Percentiles rank a stretch among this genome's conserved stretches.
Evolutionary conservation across 2,888 invertebrate species (phyloP).

Genomic region (Abrostola tripartita): DNA sequence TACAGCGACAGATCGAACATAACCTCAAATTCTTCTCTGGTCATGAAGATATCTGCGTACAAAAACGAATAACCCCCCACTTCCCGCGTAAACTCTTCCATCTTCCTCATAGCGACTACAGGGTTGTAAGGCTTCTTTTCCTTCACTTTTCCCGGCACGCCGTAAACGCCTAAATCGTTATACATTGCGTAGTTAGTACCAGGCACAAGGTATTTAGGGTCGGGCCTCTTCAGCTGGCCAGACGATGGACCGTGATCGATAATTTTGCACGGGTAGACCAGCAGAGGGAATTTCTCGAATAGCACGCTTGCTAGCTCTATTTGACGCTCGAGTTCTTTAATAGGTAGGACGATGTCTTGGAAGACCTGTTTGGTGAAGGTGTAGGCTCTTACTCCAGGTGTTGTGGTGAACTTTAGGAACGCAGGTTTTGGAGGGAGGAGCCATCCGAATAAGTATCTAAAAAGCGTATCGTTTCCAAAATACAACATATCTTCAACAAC

Average conservation of each 20-base stretch:
- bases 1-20: slow-evolving; percentile 91
- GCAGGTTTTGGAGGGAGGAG: slow-evolving; percentile 91
- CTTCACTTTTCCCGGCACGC: slow-evolving; percentile 90
- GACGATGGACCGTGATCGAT: slow-evolving; percentile 89
- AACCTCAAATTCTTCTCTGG: slow-evolving; percentile 88
- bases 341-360: slow-evolving; percentile 91
- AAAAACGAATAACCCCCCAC: slow-evolving; percentile 91
- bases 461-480: slow-evolving; percentile 90
- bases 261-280: slow-evolving; percentile 91
- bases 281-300: slow-evolving; percentile 90
- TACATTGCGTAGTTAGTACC: slow-evolving; percentile 91
- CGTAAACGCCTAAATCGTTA: slow-evolving; percentile 91
- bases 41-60: slow-evolving; percentile 92
- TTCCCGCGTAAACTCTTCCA: slow-evolving; percentile 91
- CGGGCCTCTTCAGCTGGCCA: slow-evolving; percentile 89
- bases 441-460: slow-evolving; percentile 90
- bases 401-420: slow-evolving; percentile 92
- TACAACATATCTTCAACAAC: slow-evolving; percentile 92
- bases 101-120: slow-evolving; percentile 90
- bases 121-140: slow-evolving; percentile 89
- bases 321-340: slow-evolving; percentile 90
- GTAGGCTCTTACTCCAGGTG: slow-evolving; percentile 90
- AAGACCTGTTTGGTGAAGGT: slow-evolving; percentile 92
- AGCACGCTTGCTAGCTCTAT: slow-evolving; percentile 88
- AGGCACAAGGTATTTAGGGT: slow-evolving; percentile 88